phyloP scores from a whole-genome alignment of 2,113 vertebrate species.

The Pachycephala philippinensis region DNA sequence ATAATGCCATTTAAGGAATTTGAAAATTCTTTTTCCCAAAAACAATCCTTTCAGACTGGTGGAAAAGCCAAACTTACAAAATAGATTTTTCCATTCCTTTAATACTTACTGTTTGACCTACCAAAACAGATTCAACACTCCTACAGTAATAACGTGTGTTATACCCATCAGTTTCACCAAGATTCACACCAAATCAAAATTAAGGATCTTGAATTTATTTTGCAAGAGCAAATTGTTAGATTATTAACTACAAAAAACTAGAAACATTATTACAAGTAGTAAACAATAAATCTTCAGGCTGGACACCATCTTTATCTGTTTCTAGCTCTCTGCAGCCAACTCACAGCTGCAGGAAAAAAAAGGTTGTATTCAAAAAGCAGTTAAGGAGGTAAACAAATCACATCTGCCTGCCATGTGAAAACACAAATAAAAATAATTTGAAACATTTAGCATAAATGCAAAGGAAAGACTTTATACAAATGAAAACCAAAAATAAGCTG shows the following conservation, averaged over 20 bases:
- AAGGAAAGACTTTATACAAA: not conserved
- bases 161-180: not conserved
- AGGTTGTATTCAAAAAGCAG: not conserved
- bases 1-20: not conserved
- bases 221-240: not conserved
- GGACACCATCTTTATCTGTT: not conserved
- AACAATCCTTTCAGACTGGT: not conserved
- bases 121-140: not conserved
- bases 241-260: not conserved
- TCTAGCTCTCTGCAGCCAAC: not conserved
- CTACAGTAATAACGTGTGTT: not conserved
- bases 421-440: not conserved
- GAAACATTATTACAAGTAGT: not conserved
- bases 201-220: not conserved
- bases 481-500: not conserved
- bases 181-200: not conserved
- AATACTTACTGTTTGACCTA: not conserved
- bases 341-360: not conserved
- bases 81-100: not conserved
- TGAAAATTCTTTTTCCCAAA: not conserved
- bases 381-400: not conserved
- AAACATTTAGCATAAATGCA: not conserved
- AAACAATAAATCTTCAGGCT: not conserved
- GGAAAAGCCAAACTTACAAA: not conserved
- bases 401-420: not conserved